Conservation (phyloP, 1,140 invertebrate species). For the Aphis craccivora region DNA sequence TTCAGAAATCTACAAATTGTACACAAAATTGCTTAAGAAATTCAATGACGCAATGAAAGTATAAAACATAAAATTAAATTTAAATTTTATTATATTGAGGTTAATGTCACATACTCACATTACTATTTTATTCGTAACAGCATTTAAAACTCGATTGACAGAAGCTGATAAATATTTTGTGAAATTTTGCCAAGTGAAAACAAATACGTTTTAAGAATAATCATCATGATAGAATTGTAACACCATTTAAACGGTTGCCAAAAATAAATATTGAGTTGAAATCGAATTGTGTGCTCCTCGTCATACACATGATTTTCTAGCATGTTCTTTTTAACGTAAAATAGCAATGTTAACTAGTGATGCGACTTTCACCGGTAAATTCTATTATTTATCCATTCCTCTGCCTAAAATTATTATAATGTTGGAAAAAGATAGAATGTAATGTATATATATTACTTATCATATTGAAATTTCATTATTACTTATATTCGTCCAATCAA, state of each 20-base stretch:
- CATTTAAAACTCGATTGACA: neutral
- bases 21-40: neutral
- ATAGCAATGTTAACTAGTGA: neutral
- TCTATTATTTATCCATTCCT: slow-evolving; percentile 8
- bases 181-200: slow-evolving; percentile 48
- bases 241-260: slow-evolving; percentile 41
- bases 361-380: slow-evolving; percentile 19
- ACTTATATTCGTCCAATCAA: neutral
- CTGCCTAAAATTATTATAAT: neutral
- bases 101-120: neutral
- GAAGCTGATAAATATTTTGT: neutral
- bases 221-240: slow-evolving; percentile 1
- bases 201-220: slow-evolving; percentile 29
- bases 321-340: neutral
- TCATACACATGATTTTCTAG: slow-evolving; percentile 7
- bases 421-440: neutral
- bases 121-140: neutral
- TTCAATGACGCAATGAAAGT: neutral
- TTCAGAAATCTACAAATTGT: neutral
- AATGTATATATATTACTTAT: neutral
- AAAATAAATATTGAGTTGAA: slow-evolving; percentile 22
- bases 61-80: neutral
- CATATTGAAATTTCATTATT: neutral
- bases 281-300: neutral
- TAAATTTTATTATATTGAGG: slow-evolving; percentile 19